Conservation (phyloP, 2,797 vertebrate genomes). For the Lacerta viridis region DNA sequence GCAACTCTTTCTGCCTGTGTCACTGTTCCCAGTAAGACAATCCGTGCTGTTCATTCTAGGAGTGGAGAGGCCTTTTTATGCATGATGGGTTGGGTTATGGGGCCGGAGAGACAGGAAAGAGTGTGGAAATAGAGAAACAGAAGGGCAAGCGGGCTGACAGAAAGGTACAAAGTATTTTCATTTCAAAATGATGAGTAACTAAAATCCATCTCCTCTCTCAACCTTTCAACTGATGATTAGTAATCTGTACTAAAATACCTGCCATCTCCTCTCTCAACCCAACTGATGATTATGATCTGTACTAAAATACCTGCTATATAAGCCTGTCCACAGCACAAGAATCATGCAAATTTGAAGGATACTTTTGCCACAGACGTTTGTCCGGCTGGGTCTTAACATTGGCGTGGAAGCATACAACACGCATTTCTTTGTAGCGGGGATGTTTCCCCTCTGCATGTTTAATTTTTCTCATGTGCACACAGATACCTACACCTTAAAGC, state of each 20-base stretch:
- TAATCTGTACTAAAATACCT: neutral
- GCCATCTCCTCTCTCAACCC: neutral
- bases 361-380: neutral
- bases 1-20: neutral
- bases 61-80: no score
- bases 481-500: neutral
- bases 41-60: neutral
- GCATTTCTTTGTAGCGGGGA: conserved; percentile 54
- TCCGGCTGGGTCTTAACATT: neutral
- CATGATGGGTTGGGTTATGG: no score
- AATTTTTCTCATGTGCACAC: neutral
- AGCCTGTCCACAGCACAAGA: neutral
- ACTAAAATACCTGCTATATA: neutral
- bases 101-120: neutral
- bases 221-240: neutral
- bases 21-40: neutral
- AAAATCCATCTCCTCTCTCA: neutral
- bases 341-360: neutral
- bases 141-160: neutral
- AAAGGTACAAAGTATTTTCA: neutral
- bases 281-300: neutral
- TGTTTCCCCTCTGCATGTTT: conserved; percentile 73
- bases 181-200: neutral
- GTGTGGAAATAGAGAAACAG: neutral
- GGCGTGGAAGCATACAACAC: conserved; percentile 53